Evolutionary conservation across 2,113 vertebrate genomes (phyloP), one percentile per base, ranked within the genome.

Genomic region (Stercorarius parasiticus): DNA sequence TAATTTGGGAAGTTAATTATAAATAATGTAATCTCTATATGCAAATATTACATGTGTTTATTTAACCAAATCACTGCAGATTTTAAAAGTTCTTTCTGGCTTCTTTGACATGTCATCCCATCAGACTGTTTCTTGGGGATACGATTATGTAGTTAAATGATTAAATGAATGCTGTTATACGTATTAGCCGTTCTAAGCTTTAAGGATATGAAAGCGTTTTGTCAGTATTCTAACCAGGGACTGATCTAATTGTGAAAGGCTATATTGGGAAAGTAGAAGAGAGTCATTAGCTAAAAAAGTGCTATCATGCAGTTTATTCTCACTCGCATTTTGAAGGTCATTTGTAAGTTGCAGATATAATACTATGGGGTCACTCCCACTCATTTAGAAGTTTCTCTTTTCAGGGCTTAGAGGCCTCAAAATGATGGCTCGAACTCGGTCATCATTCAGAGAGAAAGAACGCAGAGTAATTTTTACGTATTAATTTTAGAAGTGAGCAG

Each of bases 91-190:
- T 95, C 77, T 82, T 94, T 87, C 86, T 88, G 86, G 65, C 61
- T 87, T 93, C 94, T 90, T 94, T 86, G 90, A 74, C 81, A 85
- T 65, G 62, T 72, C 95, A 64, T 95, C 82, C 58, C 80, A 94
- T 47, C 74, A 92, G 78, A 50, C 36, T 86, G 53, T 82, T 98
- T 96, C 90, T 90, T 62, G 38, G 71, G 77, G 83, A 94, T 95
- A 93, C 87, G 87, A 86, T 97, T 93, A 97, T 96, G 93, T 93
- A 97, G 93, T 59, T 97, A 97, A 97, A 95, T 76, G 53, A 98
- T 85, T 81, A 97, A 96, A 96, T 52, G 77, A 93, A 88, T 45
- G 56, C n/a, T 87, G 21, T 82, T 86, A 90, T 70, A 95, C 85
- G 52, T 79, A 94, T 93, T 78, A 74, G 50, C 43, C 36, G 13